A percentile compares a stretch with the other conserved stretches of the same genome.
Evolutionary conservation across 2,113 vertebrate species (phyloP).

Genomic region (Crotalus helleri): DNA sequence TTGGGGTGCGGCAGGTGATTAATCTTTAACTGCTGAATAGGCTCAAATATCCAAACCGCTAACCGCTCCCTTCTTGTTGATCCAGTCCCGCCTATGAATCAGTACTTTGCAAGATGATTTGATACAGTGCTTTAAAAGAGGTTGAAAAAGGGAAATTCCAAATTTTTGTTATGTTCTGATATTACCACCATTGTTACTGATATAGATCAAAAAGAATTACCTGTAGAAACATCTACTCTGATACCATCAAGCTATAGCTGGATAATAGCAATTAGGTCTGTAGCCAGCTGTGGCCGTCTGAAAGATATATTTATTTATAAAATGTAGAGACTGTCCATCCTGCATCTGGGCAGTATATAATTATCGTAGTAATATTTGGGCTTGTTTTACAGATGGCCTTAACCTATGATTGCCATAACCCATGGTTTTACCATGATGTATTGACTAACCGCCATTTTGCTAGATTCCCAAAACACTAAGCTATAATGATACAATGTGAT

Average conservation of each 20-base stretch:
- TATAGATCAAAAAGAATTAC: not conserved
- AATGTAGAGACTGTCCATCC: too few relatives aligned
- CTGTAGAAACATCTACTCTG: not conserved
- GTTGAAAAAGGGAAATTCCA: accelerated
- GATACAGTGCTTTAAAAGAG: not conserved
- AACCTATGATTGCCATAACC: too few relatives aligned
- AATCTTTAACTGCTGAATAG: not conserved
- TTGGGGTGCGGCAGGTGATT: conserved; percentile 4
- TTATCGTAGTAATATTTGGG: not conserved
- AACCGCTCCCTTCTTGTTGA: not conserved
- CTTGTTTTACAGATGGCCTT: too few relatives aligned
- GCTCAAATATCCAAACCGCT: not conserved
- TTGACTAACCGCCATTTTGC: too few relatives aligned
- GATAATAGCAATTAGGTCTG: not conserved
- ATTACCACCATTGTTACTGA: not conserved
- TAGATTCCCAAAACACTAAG: too few relatives aligned
- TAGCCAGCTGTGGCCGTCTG: not conserved
- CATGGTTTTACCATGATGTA: too few relatives aligned
- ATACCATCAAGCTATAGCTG: not conserved
- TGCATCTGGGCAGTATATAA: too few relatives aligned
- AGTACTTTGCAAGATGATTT: not conserved
- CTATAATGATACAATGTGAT: too few relatives aligned
- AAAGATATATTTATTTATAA: not conserved
- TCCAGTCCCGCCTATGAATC: not conserved
- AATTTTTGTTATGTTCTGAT: accelerated